Percentiles rank a stretch among this genome's conserved stretches.
These are phyloP conservation scores for Buathra laborator DNA, from an alignment of 2,888 invertebrate species.

Conservation along the genomic window DNA sequence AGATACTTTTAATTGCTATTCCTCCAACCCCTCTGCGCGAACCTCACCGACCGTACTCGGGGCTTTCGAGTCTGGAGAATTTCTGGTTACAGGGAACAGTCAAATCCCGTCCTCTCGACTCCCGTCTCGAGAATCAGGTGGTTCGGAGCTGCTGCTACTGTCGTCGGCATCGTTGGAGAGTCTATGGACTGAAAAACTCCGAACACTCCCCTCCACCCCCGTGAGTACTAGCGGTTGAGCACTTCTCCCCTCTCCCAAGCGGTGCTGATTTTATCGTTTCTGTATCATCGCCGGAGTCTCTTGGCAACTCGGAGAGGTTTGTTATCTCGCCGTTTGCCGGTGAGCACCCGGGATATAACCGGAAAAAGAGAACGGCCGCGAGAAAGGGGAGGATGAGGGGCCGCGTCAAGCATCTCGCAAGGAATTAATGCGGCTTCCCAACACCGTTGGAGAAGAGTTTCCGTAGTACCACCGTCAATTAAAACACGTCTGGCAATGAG, in stretches of 20 bases:
- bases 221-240: background rate
- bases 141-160: conserved; percentile 6
- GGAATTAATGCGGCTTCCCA: conserved; percentile 60
- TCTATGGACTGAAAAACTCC: conserved; percentile 32
- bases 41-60: conserved; percentile 49
- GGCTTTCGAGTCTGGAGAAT: conserved; percentile 43
- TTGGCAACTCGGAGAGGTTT: conserved; percentile 80
- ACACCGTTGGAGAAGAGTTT: conserved; percentile 20
- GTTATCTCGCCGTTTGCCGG: conserved; percentile 81
- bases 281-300: conserved; percentile 81
- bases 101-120: conserved; percentile 62
- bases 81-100: conserved; percentile 43
- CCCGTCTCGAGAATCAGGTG: conserved; percentile 29
- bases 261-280: conserved; percentile 82
- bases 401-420: conserved; percentile 54
- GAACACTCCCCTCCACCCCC: conserved; percentile 12
- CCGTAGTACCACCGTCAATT: conserved; percentile 55
- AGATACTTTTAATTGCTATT: conserved; percentile 85
- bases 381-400: conserved; percentile 21
- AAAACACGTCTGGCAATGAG: conserved; percentile 45
- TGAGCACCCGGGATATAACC: conserved; percentile 64
- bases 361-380: conserved; percentile 73
- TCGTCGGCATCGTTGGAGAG: background rate
- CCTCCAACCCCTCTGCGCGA: conserved; percentile 75
- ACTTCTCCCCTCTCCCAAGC: conserved; percentile 57